Evolutionary conservation across 2,113 vertebrate genomes (phyloP).

Genomic region (Toxotes jaculatrix): DNA sequence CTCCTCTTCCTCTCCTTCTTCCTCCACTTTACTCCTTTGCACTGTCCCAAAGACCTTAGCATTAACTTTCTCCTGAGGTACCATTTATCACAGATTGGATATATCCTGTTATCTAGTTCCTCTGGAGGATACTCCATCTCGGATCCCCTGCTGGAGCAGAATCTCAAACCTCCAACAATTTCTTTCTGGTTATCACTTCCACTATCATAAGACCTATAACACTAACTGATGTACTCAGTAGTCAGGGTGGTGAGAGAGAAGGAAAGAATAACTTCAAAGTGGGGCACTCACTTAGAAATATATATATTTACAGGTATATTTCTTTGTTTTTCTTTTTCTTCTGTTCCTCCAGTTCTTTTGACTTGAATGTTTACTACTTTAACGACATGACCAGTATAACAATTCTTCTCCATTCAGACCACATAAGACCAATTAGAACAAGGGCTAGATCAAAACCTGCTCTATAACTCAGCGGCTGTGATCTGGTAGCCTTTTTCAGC

Average conservation of each 20-base stretch:
- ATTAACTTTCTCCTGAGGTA: constrained; percentile 35
- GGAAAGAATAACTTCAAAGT: not conserved
- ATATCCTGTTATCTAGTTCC: constrained; percentile 34
- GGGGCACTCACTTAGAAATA: too few relatives aligned
- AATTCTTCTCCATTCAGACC: too few relatives aligned
- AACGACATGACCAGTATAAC: too few relatives aligned
- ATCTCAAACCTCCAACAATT: constrained; percentile 11
- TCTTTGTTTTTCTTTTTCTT: too few relatives aligned
- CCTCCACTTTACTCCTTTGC: constrained; percentile 13
- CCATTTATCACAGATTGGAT: constrained; percentile 53
- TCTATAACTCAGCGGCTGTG: too few relatives aligned
- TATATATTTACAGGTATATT: too few relatives aligned
- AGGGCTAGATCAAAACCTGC: too few relatives aligned
- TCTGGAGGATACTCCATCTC: constrained; percentile 40
- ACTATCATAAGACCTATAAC: not conserved
- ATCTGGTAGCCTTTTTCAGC: too few relatives aligned
- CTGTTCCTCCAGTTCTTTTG: too few relatives aligned
- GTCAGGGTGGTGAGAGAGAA: not conserved
- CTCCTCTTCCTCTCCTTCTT: constrained; percentile 10
- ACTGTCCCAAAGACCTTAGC: constrained; percentile 30
- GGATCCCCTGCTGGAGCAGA: constrained; percentile 17
- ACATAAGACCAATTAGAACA: too few relatives aligned
- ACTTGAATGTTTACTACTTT: too few relatives aligned
- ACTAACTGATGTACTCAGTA: constrained; percentile 2
- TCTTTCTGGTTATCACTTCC: constrained; percentile 21